Base-by-base conservation (phyloP, 2,888 invertebrate species). In the Phalera bucephala region DNA sequence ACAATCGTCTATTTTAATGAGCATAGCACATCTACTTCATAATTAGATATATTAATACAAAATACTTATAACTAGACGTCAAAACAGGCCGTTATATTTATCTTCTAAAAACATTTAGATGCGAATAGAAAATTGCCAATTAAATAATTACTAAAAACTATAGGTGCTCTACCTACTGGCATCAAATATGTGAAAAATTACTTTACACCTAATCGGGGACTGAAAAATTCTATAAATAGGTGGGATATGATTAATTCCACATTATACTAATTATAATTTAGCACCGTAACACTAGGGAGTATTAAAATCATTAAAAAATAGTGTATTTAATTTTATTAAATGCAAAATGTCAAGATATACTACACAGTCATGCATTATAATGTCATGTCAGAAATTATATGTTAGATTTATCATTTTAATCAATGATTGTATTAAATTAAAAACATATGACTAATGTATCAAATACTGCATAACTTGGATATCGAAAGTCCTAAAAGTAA, bases 261-360 rank as follows among this genome's bases (percentile, higher is more conserved):
- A 32, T 33, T 33, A 39, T 40, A 32, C 20, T 37, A 25, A 33
- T 42, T 36, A 35, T 29, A 35, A 46, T 54, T 54, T 62, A 66
- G 64, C 64, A 64, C 64, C 67, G 54, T 60, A 46, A 53, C 23
- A 58, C 40, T 61, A 58, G 54, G 38, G 56, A 64, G 53, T 62
- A 64, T 64, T 52, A 13, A 48, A 48, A 39, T 47, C 25, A 47
- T 27, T 39, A 38, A 52, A 45, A 37, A 40, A 35, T 38, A 52
- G 34, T 28, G 34, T 57, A 57, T 37, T 33, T 30, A 26, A 20
- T 33, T 20, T 45, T 54, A 64, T 54, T 64, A 64, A 64, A 64
- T 66, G 64, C 64, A 64, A 57, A 61, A 33, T 25, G 9, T 42
- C 36, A 57, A 23, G 29, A 23, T 35, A 33, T 36, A 29, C 53